Conservation (phyloP, 2,888 invertebrate species). For the Acanthococcus lagerstroemiae region DNA sequence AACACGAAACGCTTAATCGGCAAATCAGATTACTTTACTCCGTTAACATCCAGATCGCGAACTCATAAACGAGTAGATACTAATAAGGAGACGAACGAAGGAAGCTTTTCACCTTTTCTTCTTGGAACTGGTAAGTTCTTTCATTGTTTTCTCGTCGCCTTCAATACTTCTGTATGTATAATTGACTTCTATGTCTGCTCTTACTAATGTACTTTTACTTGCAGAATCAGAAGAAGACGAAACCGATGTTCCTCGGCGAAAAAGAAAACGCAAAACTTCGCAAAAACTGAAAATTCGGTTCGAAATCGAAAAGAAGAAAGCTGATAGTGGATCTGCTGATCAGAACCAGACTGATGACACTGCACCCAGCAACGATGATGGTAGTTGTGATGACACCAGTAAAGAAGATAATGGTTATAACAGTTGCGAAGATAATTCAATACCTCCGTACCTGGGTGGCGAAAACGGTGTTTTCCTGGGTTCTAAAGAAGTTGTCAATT, state of each 20-base stretch:
- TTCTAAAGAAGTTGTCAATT: conserved; percentile 13
- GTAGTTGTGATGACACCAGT: conserved; percentile 11
- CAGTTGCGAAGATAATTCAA: not conserved
- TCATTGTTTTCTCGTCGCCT: not conserved
- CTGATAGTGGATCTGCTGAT: not conserved
- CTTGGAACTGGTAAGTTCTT: conserved; percentile 18
- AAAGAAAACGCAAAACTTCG: conserved; percentile 4
- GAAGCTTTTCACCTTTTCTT: conserved; percentile 5
- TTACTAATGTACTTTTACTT: not conserved
- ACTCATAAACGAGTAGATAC: conserved; percentile 4
- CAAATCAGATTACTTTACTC: conserved; percentile 2
- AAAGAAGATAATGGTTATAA: conserved; percentile 25
- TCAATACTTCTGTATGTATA: not conserved
- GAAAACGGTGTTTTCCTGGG: not conserved
- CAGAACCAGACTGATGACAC: conserved; percentile 15
- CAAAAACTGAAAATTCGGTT: conserved; percentile 13
- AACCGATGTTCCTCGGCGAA: conserved; percentile 1
- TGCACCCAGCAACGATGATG: conserved; percentile 21
- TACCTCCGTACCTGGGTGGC: not conserved
- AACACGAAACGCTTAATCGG: conserved; percentile 13
- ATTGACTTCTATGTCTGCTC: not conserved
- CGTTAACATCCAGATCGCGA: not conserved
- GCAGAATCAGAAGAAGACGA: conserved; percentile 25
- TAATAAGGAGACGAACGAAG: conserved; percentile 13
- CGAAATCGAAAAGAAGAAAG: conserved; percentile 3